Base-by-base conservation (phyloP, 2,888 invertebrate species). In the Melieria crassipennis region DNA sequence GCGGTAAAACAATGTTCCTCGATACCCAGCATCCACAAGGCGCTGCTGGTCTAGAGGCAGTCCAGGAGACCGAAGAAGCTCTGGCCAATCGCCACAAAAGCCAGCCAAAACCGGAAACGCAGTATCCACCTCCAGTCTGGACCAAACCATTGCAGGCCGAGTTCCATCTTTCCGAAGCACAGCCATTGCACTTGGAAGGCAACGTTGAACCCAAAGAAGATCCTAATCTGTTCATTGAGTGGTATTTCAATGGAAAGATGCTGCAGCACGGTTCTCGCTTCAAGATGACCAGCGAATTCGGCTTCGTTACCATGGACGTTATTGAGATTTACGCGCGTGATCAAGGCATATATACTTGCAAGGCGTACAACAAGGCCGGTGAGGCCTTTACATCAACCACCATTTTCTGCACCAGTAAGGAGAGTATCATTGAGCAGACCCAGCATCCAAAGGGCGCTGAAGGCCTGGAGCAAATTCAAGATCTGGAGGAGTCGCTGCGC, bases 1-100 rank as follows among this genome's bases (percentile, higher is more conserved):
- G 94, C 77, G 93, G 92, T 77, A 91, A 91, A 82, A 91, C 90
- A 73, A 95, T 96, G 84, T 94, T 91, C 84, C 87, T 93, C 63
- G 96, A 97, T 82, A 97, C 98, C 0, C 97, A 97, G 87, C 96
- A 98, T 89, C 98, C 98, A 58, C 97, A 96, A 89, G 98, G 98
- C 50, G 91, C 92, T 83, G 93, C 93, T 79, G 97, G 97, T 61
- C 89, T 98, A 70, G 94, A 96, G 83, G 94, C 94, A 75, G 94
- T 98, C 0, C 92, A 94, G 84, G 94, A 95, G 87, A 93, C 95
- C 61, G 98, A 98, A 84, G 93, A 94, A 82, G 93, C 92, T 30
- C 90, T 92, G 78, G 89, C 92, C 73, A 90, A 90, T 48, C 92
- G 93, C 80, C 92, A 92, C 77, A 90, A 90, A 75, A 91, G 92